These are phyloP conservation scores for Drosophila paracracens DNA, from an alignment of 2,888 invertebrate species.

Conservation along the genomic window DNA sequence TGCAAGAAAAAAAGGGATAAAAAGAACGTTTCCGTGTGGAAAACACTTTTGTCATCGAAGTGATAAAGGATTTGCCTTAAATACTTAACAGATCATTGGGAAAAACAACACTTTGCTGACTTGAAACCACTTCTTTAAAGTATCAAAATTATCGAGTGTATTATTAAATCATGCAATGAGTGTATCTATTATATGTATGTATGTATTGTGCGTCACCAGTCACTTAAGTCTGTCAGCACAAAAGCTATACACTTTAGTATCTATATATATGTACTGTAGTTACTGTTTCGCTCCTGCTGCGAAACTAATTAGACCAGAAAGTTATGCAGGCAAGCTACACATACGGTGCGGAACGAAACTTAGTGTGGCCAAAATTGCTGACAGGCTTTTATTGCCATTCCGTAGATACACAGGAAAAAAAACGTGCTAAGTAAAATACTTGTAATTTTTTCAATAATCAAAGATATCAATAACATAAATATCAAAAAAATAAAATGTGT, in stretches of 20 bases:
- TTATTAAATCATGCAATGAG: constrained; percentile 3
- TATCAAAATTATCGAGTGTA: neutral
- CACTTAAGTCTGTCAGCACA: constrained; percentile 4
- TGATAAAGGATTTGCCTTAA: neutral
- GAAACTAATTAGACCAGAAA: constrained; percentile 10
- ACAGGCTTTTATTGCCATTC: constrained; percentile 1
- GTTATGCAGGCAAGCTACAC: neutral
- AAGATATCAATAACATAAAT: neutral
- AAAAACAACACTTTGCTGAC: neutral
- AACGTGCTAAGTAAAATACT: neutral
- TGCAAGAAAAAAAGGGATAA: neutral
- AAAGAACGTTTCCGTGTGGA: neutral
- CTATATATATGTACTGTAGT: neutral
- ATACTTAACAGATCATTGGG: constrained; percentile 10
- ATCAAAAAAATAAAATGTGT: neutral
- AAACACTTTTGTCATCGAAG: constrained; percentile 6
- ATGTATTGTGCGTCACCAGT: neutral
- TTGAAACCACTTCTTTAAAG: neutral
- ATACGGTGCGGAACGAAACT: neutral
- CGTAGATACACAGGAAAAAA: neutral
- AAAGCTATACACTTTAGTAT: neutral
- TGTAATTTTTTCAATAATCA: neutral
- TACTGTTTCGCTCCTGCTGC: constrained; percentile 1
- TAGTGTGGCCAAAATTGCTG: constrained; percentile 1
- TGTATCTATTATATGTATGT: neutral